A percentile compares a stretch with the other conserved stretches of the same genome.
These are phyloP conservation scores for Paralvinella palmiformis DNA, from an alignment of 1,140 invertebrate genomes.

Conservation along the genomic window DNA sequence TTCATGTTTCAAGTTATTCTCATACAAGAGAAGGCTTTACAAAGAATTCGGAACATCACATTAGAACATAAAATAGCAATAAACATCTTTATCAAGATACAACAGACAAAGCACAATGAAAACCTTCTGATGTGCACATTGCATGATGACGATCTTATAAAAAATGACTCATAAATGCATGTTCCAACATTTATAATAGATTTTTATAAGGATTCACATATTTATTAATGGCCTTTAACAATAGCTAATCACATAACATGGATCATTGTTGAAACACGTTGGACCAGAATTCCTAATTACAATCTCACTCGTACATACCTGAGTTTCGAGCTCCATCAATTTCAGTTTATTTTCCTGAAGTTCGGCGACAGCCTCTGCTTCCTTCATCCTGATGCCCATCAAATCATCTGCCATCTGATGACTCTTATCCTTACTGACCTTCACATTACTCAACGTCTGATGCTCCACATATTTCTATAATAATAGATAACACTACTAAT, in stretches of 20 bases:
- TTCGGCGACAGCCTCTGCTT: slow-evolving; percentile 88
- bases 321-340: slow-evolving; percentile 96
- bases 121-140: neutral
- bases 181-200: neutral
- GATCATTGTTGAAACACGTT: neutral
- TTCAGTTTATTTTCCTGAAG: slow-evolving; percentile 90
- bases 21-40: too few species aligned
- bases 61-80: too few species aligned
- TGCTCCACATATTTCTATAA: neutral
- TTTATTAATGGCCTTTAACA: neutral
- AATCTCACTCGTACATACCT: neutral
- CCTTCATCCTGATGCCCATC: slow-evolving; percentile 90
- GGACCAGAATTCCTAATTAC: neutral
- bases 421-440: slow-evolving; percentile 1
- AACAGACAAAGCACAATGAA: too few species aligned
- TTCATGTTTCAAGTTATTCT: too few species aligned
- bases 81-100: too few species aligned
- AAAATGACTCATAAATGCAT: neutral
- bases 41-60: too few species aligned
- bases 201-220: neutral
- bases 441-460: neutral
- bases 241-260: neutral
- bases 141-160: neutral
- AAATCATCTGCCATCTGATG: slow-evolving; percentile 75
- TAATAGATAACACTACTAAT: neutral